Evolutionary conservation across 2,888 invertebrate species (phyloP).

Genomic region (Melanostoma mellinum): DNA sequence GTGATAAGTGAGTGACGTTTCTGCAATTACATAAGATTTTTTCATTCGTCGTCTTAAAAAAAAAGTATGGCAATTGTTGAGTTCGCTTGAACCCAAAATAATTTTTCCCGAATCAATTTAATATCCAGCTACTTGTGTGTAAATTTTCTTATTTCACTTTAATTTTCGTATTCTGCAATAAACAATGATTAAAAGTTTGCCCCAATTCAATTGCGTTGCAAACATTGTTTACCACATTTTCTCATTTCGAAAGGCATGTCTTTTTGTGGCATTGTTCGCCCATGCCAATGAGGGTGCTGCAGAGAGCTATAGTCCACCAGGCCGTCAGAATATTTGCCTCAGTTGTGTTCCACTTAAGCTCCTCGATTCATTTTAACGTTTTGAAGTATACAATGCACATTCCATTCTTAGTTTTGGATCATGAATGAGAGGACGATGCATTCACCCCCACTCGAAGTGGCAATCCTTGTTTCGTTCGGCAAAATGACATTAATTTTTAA

Average conservation of each 20-base stretch:
- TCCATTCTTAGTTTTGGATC: slow-evolving; percentile 18
- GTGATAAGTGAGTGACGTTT: too few relatives aligned
- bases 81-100: too few relatives aligned
- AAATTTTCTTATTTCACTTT: background rate
- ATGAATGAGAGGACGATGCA: background rate
- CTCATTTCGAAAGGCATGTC: slow-evolving; percentile 5
- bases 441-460: background rate
- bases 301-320: background rate
- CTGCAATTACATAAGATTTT: too few relatives aligned
- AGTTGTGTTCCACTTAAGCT: slow-evolving; percentile 36
- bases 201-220: background rate
- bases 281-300: background rate
- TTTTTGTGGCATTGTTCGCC: background rate
- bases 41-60: too few relatives aligned
- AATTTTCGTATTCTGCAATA: background rate
- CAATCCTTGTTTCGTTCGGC: slow-evolving; percentile 12
- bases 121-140: background rate
- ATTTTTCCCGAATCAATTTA: too few relatives aligned
- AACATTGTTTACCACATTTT: background rate
- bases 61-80: too few relatives aligned
- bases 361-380: slow-evolving; percentile 49
- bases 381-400: slow-evolving; percentile 31
- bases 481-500: slow-evolving; percentile 35
- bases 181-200: background rate
- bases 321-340: background rate